phyloP scores from a whole-genome alignment of 2,797 vertebrate species.

The Muscicapa comitata region DNA sequence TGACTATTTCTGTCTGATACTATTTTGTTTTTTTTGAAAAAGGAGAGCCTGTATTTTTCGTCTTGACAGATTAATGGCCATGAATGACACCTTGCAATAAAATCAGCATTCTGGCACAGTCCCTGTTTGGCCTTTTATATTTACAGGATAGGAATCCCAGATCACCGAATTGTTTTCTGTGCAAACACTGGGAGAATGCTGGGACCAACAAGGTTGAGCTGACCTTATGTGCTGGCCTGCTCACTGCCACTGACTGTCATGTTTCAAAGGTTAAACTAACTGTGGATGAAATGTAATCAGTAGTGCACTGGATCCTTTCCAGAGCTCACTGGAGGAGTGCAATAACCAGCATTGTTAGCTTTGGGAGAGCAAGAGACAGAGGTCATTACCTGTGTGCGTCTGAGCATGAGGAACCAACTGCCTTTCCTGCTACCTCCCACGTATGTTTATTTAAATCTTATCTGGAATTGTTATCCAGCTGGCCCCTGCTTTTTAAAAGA shows the following conservation, averaged over 20 bases:
- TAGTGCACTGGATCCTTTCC: slow-evolving; percentile 63
- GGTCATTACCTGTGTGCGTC: slow-evolving; percentile 59
- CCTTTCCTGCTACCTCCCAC: slow-evolving; percentile 39
- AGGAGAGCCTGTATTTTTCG: background rate
- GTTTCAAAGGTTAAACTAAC: slow-evolving; percentile 80
- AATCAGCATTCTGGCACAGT: background rate
- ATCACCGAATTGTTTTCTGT: slow-evolving; percentile 42
- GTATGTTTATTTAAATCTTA: slow-evolving; percentile 46
- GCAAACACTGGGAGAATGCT: slow-evolving; percentile 54
- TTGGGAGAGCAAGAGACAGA: slow-evolving; percentile 49
- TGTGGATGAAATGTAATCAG: slow-evolving; percentile 68
- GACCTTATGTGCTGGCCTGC: slow-evolving; percentile 67
- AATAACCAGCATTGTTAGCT: slow-evolving; percentile 53
- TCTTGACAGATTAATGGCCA: background rate
- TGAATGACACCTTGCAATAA: background rate
- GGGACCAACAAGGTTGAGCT: slow-evolving; percentile 57
- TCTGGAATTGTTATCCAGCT: slow-evolving; percentile 23
- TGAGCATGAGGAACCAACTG: slow-evolving; percentile 41
- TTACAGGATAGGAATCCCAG: slow-evolving; percentile 37
- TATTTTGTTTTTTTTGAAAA: background rate
- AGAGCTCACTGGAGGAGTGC: slow-evolving; percentile 53
- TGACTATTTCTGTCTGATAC: background rate
- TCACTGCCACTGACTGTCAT: slow-evolving; percentile 60
- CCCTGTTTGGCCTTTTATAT: background rate
- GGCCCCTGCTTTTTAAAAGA: background rate